Conservation (phyloP, 2,888 invertebrate genomes). For the Tenthredo mesomela region DNA sequence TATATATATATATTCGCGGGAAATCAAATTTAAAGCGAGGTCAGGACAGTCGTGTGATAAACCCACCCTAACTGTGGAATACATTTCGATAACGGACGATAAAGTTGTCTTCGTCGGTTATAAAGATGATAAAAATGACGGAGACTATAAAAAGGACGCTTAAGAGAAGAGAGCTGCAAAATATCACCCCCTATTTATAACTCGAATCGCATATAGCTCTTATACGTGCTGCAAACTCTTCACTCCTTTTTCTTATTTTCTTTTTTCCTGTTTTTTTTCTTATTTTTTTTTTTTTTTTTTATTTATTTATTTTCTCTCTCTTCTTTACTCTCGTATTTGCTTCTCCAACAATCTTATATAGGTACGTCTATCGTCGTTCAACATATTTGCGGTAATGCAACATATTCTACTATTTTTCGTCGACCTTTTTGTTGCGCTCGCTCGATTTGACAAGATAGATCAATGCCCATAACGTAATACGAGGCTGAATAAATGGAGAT, state of each 20-base stretch:
- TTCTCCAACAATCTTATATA: background rate
- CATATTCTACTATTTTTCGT: background rate
- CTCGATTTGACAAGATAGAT: constrained; percentile 12
- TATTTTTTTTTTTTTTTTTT: background rate
- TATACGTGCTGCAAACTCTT: background rate
- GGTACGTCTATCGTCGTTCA: background rate
- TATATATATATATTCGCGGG: background rate
- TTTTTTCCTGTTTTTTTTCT: background rate
- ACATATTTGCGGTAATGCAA: constrained; percentile 3
- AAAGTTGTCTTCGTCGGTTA: constrained; percentile 37
- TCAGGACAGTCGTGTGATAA: background rate
- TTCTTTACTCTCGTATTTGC: background rate
- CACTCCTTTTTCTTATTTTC: background rate
- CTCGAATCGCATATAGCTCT: background rate
- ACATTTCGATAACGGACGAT: constrained; percentile 38
- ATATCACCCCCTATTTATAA: constrained; percentile 31
- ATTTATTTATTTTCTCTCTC: background rate
- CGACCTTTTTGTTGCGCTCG: constrained; percentile 23
- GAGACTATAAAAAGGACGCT: constrained; percentile 1
- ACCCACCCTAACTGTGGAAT: background rate
- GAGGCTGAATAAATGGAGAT: constrained; percentile 4
- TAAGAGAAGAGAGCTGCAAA: constrained; percentile 14
- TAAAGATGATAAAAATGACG: constrained; percentile 30
- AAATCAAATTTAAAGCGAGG: constrained; percentile 19
- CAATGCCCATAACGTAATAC: background rate